These are phyloP conservation scores for Vulpes ferrilata DNA, from an alignment of 2,113 vertebrate species.

Conservation along the genomic window DNA sequence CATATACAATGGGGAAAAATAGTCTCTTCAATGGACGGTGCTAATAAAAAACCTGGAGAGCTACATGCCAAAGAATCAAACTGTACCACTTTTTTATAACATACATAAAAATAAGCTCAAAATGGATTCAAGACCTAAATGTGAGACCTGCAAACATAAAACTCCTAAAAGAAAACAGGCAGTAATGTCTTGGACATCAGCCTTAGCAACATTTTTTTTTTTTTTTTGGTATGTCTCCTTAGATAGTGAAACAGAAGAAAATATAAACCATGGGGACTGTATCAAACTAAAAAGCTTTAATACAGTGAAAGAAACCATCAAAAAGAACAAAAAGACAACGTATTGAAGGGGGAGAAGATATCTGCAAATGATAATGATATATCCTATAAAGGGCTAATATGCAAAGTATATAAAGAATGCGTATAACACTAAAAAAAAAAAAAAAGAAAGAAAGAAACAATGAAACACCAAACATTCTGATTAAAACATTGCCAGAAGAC, in stretches of 20 bases:
- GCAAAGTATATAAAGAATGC: not conserved
- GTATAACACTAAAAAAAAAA: not conserved
- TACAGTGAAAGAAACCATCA: not conserved
- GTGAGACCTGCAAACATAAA: not conserved
- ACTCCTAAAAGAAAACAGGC: not conserved
- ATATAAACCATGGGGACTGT: not conserved
- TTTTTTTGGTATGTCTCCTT: not conserved
- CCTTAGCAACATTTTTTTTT: not conserved
- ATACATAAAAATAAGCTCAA: not conserved
- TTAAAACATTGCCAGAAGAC: not conserved
- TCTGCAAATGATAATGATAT: too few species aligned
- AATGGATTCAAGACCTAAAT: not conserved
- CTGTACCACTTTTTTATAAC: not conserved
- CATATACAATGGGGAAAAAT: not conserved
- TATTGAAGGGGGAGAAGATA: not conserved
- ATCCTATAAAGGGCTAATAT: too few species aligned
- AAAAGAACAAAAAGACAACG: not conserved
- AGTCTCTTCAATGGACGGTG: not conserved
- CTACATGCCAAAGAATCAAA: not conserved
- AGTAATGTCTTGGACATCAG: not conserved
- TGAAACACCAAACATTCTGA: not conserved
- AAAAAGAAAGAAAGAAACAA: not conserved
- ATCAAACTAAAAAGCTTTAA: not conserved
- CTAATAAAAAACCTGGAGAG: not conserved
- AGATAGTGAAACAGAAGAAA: not conserved